Evolutionary conservation across 2,113 vertebrate species (phyloP).

Genomic region (Helogale parvula): DNA sequence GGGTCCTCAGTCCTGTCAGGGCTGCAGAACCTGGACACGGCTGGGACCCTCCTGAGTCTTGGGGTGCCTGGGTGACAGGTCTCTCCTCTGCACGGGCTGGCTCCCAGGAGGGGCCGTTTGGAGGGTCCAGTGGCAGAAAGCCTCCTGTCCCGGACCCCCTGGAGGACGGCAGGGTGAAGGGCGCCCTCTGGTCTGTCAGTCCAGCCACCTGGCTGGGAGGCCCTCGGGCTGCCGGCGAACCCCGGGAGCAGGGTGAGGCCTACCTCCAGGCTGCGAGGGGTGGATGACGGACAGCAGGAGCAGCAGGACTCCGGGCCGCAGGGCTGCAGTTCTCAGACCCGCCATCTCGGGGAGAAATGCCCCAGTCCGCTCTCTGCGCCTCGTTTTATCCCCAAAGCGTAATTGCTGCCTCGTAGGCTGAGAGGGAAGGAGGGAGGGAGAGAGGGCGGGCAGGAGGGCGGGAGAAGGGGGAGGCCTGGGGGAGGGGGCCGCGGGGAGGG

Average conservation of each 20-base stretch:
- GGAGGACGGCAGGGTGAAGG: background rate
- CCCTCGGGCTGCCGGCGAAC: background rate
- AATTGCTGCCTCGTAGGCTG: constrained; percentile 91
- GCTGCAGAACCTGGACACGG: background rate
- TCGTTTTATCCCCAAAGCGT: constrained; percentile 95
- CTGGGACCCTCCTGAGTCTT: background rate
- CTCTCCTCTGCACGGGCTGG: background rate
- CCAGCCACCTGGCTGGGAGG: background rate
- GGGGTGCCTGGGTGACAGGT: constrained; percentile 2
- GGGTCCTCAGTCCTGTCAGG: background rate
- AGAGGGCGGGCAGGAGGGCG: constrained; percentile 81
- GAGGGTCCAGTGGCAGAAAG: background rate
- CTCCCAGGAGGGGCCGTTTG: background rate
- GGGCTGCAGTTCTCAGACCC: constrained; percentile 89
- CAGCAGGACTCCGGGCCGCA: constrained; percentile 88
- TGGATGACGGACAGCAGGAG: constrained; percentile 89
- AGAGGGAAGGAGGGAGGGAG: constrained; percentile 79
- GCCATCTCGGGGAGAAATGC: constrained; percentile 96
- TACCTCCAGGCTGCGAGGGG: constrained; percentile 95
- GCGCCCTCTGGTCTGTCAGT: background rate
- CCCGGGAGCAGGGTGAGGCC: constrained; percentile 73
- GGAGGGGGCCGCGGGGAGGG: constrained; percentile 85
- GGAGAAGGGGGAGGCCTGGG: constrained; percentile 60
- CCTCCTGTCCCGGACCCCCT: background rate
- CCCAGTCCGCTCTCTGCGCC: constrained; percentile 88